These are phyloP conservation scores for Noctua janthe DNA, from an alignment of 2,888 invertebrate genomes.

Conservation along the genomic window DNA sequence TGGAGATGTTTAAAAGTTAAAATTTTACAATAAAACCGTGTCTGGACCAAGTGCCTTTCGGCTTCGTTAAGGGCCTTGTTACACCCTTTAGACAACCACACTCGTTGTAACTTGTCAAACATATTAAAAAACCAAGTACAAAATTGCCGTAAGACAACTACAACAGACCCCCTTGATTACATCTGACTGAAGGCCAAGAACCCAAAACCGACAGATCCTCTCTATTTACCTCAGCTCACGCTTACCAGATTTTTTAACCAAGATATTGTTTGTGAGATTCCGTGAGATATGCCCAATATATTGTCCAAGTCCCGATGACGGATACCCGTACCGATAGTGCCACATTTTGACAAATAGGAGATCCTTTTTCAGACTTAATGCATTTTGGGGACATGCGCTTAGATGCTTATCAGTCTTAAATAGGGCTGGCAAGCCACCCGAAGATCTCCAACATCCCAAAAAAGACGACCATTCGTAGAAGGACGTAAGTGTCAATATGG, in stretches of 20 bases:
- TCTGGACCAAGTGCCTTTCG: no score
- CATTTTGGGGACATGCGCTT: slow-evolving; percentile 79
- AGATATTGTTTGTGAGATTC: slow-evolving; percentile 77
- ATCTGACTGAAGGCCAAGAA: neutral
- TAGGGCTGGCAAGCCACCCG: slow-evolving; percentile 56
- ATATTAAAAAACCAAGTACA: neutral
- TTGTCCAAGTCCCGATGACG: slow-evolving; percentile 85
- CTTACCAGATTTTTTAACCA: slow-evolving; percentile 61
- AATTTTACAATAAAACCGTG: no score
- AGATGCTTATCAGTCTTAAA: slow-evolving; percentile 75
- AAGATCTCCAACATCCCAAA: slow-evolving; percentile 20
- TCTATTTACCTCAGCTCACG: slow-evolving; percentile 42
- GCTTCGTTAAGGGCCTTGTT: no score
- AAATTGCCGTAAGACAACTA: neutral
- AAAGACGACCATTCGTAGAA: slow-evolving; percentile 1
- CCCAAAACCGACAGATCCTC: slow-evolving; percentile 14
- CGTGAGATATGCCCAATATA: slow-evolving; percentile 86
- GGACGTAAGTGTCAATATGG: neutral
- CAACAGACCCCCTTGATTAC: neutral
- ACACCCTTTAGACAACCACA: neutral
- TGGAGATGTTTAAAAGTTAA: no score
- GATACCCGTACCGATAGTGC: slow-evolving; percentile 85
- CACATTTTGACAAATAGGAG: slow-evolving; percentile 88
- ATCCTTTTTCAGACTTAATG: slow-evolving; percentile 85
- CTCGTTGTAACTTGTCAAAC: neutral